Evolutionary conservation across 2,113 vertebrate species (phyloP).

Genomic region (Periophthalmus modestus): DNA sequence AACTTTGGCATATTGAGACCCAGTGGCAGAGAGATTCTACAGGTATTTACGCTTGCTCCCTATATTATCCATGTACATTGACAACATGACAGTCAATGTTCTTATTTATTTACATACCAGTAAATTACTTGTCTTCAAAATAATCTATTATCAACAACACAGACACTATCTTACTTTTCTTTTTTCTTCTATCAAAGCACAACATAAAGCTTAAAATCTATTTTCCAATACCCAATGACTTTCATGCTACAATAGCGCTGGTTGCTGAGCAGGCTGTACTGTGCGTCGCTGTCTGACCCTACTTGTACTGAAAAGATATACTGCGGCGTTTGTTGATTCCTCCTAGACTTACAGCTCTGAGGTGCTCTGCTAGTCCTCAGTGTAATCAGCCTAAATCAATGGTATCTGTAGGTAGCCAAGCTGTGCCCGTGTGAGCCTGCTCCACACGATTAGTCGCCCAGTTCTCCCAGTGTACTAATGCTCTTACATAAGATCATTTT

Average conservation of each 20-base stretch:
- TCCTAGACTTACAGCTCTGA: conserved; percentile 41
- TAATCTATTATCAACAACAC: background rate
- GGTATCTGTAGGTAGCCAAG: conserved; percentile 58
- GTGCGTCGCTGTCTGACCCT: conserved; percentile 38
- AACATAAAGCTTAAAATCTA: background rate
- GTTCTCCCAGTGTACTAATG: conserved; percentile 50
- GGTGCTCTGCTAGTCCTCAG: conserved; percentile 26
- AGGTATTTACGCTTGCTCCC: too few species aligned
- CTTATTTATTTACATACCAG: too few species aligned
- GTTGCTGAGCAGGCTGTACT: conserved; percentile 45
- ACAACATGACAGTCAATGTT: too few species aligned
- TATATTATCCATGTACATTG: too few species aligned
- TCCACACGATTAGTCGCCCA: conserved; percentile 31
- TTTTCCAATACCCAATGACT: conserved; percentile 10
- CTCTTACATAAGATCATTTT: conserved; percentile 53
- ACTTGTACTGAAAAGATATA: conserved; percentile 41
- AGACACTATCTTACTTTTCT: background rate
- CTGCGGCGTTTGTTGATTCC: conserved; percentile 31
- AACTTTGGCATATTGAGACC: too few species aligned
- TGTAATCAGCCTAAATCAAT: conserved; percentile 59
- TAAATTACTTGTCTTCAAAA: too few species aligned
- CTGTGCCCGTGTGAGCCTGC: conserved; percentile 2
- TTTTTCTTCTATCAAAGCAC: background rate
- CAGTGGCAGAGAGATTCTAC: too few species aligned
- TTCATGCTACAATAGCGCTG: conserved; percentile 10